phyloP scores from a whole-genome alignment of 2,888 invertebrate genomes.

The Aspidiotus destructor region DNA sequence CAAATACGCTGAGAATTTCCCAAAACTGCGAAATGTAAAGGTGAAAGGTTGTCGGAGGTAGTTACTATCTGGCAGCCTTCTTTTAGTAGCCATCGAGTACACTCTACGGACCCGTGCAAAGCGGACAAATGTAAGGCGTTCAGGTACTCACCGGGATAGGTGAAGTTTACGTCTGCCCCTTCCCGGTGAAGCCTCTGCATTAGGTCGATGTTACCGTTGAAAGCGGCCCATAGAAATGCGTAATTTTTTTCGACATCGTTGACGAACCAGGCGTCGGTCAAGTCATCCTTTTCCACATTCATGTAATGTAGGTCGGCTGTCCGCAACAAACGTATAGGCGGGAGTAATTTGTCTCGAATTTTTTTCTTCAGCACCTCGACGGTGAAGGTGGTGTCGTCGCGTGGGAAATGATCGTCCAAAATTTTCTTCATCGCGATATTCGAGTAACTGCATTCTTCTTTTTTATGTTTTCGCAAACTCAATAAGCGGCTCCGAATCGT shows the following conservation, averaged over 20 bases:
- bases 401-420: not conserved
- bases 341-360: conserved; percentile 1
- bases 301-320: conserved; percentile 1
- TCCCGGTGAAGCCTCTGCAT: conserved; percentile 54
- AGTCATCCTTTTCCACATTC: conserved; percentile 8
- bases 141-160: conserved; percentile 58
- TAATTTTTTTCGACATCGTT: conserved; percentile 46
- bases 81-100: conserved; percentile 51
- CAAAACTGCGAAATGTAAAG: conserved; percentile 81
- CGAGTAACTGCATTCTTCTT: not conserved
- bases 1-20: conserved; percentile 54
- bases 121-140: conserved; percentile 64
- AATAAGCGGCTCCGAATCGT: not conserved
- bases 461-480: not conserved
- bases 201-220: conserved; percentile 58
- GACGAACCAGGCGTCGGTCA: not conserved
- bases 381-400: conserved; percentile 3
- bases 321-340: conserved; percentile 7
- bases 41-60: conserved; percentile 56
- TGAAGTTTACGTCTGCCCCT: conserved; percentile 60
- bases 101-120: conserved; percentile 63
- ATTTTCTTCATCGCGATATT: not conserved
- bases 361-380: conserved; percentile 7
- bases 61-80: conserved; percentile 60
- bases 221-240: conserved; percentile 63